Percentiles rank a stretch among this genome's conserved stretches.
Evolutionary conservation across 2,888 invertebrate species (phyloP).

Genomic region (Archips crataeganus): DNA sequence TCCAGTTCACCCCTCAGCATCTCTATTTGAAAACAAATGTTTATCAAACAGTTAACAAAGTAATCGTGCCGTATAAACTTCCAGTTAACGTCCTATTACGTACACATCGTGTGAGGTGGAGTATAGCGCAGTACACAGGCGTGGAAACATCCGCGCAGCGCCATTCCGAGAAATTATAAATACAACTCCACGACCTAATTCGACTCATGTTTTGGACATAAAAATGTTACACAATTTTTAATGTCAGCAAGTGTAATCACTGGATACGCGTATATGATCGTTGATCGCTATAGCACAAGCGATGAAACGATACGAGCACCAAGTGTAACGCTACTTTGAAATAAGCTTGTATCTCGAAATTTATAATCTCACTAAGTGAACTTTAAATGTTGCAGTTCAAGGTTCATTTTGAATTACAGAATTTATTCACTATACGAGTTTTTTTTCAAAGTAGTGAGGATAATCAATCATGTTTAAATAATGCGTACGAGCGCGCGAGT

Average conservation of each 20-base stretch:
- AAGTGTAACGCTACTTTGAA: neutral
- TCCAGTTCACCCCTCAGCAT: slow-evolving; percentile 47
- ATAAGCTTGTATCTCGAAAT: no score
- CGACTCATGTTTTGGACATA: slow-evolving; percentile 69
- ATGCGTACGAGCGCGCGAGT: slow-evolving; percentile 11
- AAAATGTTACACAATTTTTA: slow-evolving; percentile 75
- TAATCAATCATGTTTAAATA: slow-evolving; percentile 39
- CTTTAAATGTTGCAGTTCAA: no score
- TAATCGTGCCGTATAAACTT: slow-evolving; percentile 63
- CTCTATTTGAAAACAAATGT: slow-evolving; percentile 50
- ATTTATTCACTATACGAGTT: no score
- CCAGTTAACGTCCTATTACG: slow-evolving; percentile 57
- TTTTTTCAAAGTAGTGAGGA: no score
- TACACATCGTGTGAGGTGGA: slow-evolving; percentile 59
- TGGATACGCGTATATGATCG: slow-evolving; percentile 45
- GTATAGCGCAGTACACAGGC: slow-evolving; percentile 52
- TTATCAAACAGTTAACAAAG: slow-evolving; percentile 61
- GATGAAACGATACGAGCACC: slow-evolving; percentile 17
- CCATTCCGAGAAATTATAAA: slow-evolving; percentile 78
- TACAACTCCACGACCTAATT: slow-evolving; percentile 76
- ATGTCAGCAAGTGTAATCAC: slow-evolving; percentile 61
- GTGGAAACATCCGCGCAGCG: slow-evolving; percentile 76
- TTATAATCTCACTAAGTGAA: no score
- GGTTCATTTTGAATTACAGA: no score
- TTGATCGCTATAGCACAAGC: slow-evolving; percentile 33